Evolutionary conservation across 2,888 invertebrate species (phyloP).

Genomic region (Drosophila trichaetosa): DNA sequence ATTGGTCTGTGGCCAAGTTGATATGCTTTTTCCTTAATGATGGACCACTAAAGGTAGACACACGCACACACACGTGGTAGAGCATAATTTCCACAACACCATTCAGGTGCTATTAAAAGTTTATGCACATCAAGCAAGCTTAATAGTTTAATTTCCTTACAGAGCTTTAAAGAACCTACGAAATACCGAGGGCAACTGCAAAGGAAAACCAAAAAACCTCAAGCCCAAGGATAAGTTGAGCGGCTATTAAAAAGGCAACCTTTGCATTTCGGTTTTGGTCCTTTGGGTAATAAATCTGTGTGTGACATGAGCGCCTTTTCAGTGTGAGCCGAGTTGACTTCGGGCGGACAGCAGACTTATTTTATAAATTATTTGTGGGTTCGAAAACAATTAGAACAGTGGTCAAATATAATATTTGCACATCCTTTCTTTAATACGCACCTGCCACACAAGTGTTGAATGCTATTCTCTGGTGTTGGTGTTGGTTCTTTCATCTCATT

Average conservation of each 20-base stretch:
- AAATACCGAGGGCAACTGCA: not conserved
- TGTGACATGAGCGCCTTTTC: conserved; percentile 47
- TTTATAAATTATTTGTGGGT: conserved; percentile 3
- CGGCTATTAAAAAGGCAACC: conserved; percentile 46
- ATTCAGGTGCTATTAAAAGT: conserved; percentile 70
- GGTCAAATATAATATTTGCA: conserved; percentile 15
- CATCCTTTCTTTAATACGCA: conserved; percentile 31
- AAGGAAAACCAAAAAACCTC: conserved; percentile 24
- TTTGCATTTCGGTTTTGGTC: conserved; percentile 37
- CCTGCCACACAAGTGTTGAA: conserved; percentile 24
- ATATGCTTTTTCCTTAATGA: conserved; percentile 55
- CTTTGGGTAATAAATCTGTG: conserved; percentile 65
- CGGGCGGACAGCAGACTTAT: conserved; percentile 17
- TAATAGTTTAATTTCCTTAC: conserved; percentile 77
- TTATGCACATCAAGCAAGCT: conserved; percentile 52
- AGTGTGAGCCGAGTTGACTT: conserved; percentile 12
- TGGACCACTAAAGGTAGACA: conserved; percentile 16
- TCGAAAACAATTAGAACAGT: conserved; percentile 15
- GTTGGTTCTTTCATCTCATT: conserved; percentile 31
- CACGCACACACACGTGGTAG: not conserved
- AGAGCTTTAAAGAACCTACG: conserved; percentile 35
- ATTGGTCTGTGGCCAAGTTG: conserved; percentile 45
- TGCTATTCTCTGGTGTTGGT: not conserved
- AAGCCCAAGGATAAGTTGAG: conserved; percentile 41
- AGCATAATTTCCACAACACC: conserved; percentile 53